These are phyloP conservation scores for Tyto alba DNA, from an alignment of 2,113 vertebrate genomes.

Conservation along the genomic window DNA sequence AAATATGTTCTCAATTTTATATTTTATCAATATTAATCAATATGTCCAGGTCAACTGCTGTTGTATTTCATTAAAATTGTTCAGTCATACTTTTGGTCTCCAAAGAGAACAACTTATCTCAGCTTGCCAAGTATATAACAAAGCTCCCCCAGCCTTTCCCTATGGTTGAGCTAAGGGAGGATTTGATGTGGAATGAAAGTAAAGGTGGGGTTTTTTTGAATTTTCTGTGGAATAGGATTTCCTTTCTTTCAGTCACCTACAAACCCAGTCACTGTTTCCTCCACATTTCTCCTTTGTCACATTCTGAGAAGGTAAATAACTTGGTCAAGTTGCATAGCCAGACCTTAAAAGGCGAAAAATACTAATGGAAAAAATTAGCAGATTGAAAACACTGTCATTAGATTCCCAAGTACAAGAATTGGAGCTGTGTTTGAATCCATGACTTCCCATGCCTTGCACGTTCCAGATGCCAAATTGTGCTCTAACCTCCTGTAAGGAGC, in stretches of 20 bases:
- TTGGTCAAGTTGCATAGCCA: neutral
- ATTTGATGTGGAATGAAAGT: neutral
- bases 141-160: too few species aligned
- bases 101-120: neutral
- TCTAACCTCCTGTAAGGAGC: neutral
- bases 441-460: neutral
- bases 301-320: neutral
- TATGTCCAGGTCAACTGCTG: neutral
- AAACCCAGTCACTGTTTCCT: neutral
- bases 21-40: neutral
- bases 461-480: neutral
- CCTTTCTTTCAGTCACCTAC: neutral
- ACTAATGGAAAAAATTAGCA: neutral
- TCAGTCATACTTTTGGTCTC: neutral
- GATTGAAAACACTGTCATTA: neutral
- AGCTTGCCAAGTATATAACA: neutral
- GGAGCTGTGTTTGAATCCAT: neutral
- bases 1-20: neutral
- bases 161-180: neutral
- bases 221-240: neutral
- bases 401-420: neutral
- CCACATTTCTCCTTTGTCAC: neutral
- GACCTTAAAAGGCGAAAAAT: neutral
- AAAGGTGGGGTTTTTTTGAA: neutral
- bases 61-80: neutral